phyloP scores from a whole-genome alignment of 2,888 invertebrate species.

The Cephus pygmeus region DNA sequence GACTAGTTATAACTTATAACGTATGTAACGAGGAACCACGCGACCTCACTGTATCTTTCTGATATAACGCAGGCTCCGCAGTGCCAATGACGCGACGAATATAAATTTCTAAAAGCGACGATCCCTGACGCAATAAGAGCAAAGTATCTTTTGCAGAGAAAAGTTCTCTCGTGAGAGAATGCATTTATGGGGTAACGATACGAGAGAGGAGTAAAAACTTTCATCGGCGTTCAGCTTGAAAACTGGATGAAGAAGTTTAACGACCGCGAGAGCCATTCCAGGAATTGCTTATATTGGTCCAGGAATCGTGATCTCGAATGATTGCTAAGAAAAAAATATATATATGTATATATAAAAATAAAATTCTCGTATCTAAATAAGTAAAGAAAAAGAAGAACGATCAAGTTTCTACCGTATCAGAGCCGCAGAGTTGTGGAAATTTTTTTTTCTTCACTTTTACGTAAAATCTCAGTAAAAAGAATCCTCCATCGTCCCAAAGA shows the following conservation, averaged over 20 bases:
- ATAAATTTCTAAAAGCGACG: neutral
- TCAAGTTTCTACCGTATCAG: too few relatives aligned
- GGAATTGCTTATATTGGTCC: neutral
- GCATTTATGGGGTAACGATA: constrained; percentile 51
- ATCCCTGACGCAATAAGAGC: neutral
- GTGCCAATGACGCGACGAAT: neutral
- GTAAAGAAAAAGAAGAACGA: neutral
- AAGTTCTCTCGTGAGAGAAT: constrained; percentile 39
- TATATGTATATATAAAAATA: neutral
- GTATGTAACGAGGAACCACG: neutral
- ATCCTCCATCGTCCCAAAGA: too few relatives aligned
- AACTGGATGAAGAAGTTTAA: constrained; percentile 61
- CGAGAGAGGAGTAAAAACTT: constrained; percentile 51
- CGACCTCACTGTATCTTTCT: neutral
- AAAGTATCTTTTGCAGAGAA: constrained; percentile 32
- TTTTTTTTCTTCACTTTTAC: neutral
- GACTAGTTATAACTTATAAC: neutral
- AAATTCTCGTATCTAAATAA: neutral
- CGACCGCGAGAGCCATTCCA: constrained; percentile 31
- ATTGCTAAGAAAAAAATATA: neutral
- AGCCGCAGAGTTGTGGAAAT: neutral
- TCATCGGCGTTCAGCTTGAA: constrained; percentile 51
- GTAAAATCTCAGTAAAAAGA: neutral
- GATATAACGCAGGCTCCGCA: neutral
- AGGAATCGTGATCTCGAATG: neutral